Conservation (phyloP, 2,113 vertebrate genomes). For the Plecturocebus donacophilus region DNA sequence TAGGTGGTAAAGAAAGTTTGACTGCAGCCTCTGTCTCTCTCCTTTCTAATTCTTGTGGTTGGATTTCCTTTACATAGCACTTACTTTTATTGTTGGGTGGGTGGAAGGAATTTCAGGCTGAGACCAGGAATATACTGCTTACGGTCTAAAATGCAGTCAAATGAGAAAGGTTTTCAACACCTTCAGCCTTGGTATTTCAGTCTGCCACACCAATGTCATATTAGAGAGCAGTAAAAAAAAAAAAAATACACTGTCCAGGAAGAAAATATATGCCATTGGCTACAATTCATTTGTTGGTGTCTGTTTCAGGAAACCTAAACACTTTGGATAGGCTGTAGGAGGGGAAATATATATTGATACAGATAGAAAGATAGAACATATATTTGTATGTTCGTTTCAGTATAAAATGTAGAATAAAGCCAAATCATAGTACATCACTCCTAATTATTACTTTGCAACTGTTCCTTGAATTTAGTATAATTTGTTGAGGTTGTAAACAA, state of each 20-base stretch:
- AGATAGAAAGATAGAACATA: background rate
- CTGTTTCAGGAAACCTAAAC: slow-evolving; percentile 3
- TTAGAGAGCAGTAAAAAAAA: background rate
- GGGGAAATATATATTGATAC: background rate
- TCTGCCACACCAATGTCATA: background rate
- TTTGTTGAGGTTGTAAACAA: slow-evolving; percentile 49
- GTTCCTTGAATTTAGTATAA: slow-evolving; percentile 17
- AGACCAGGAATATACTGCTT: background rate
- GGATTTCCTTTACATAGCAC: background rate
- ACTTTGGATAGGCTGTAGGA: background rate
- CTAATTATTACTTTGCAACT: slow-evolving; percentile 55
- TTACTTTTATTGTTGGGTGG: background rate
- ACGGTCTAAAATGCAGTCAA: background rate
- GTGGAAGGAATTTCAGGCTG: background rate
- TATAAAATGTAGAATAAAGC: slow-evolving; percentile 34
- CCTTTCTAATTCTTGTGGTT: background rate
- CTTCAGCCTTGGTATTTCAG: background rate
- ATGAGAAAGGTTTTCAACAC: background rate
- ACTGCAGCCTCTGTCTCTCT: background rate
- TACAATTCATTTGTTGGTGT: background rate
- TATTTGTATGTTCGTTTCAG: slow-evolving; percentile 5
- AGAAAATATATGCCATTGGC: background rate
- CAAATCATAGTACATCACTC: background rate
- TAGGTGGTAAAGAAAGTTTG: background rate
- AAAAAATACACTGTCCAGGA: background rate